Evolutionary conservation across 2,888 invertebrate species (phyloP).

Genomic region (Embidobia sp.): DNA sequence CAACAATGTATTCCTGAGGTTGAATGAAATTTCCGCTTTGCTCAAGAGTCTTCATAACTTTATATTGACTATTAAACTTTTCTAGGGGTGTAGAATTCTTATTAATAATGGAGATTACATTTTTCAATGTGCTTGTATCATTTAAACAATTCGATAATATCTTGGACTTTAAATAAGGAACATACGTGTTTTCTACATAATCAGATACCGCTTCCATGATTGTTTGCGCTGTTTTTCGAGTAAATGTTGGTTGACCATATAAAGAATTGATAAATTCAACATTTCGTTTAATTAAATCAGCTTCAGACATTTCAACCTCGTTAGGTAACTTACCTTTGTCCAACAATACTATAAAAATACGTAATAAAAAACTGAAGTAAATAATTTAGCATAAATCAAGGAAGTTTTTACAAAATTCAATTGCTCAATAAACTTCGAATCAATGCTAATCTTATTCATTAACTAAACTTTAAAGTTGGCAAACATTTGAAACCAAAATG

Average conservation of each 20-base stretch:
- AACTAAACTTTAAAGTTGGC: too few species aligned
- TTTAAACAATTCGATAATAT: not conserved
- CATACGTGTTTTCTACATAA: constrained; percentile 17
- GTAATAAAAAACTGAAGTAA: too few species aligned
- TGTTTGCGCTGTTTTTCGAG: not conserved
- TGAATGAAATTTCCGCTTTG: not conserved
- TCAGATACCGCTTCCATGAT: not conserved
- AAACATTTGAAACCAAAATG: constrained; percentile 20
- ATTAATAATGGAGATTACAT: not conserved
- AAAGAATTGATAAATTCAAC: constrained; percentile 5
- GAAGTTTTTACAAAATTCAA: too few species aligned
- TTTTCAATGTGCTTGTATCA: not conserved
- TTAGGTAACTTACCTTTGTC: too few species aligned
- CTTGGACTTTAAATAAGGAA: constrained; percentile 26
- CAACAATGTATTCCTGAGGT: constrained; percentile 23
- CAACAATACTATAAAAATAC: too few species aligned
- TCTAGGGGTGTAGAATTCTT: not conserved
- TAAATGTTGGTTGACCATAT: not conserved
- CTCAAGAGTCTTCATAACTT: not conserved
- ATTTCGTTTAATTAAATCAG: too few species aligned
- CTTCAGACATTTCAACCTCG: too few species aligned
- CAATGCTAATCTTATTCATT: too few species aligned
- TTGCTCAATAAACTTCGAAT: not conserved
- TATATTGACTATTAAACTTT: constrained; percentile 5
- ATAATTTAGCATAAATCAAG: too few species aligned